Conservation (phyloP, 2,888 invertebrate species). For the Hypselothyrea guttata region DNA sequence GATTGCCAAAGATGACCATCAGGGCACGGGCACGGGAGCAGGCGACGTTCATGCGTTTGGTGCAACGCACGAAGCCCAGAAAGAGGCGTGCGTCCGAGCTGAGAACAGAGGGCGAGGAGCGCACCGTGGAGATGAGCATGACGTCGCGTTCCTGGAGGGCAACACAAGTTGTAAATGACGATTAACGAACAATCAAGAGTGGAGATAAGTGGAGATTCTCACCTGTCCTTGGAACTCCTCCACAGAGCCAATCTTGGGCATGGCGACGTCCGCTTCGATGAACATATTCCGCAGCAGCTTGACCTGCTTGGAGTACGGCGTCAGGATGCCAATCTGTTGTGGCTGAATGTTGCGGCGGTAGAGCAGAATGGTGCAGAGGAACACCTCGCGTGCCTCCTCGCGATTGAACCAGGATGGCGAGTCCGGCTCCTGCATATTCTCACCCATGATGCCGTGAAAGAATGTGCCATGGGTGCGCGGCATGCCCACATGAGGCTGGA, state of each 20-base stretch:
- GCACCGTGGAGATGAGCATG: slow-evolving; percentile 88
- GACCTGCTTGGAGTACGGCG: slow-evolving; percentile 96
- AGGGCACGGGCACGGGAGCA: slow-evolving; percentile 90
- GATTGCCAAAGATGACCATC: slow-evolving; percentile 92
- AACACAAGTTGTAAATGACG: too few relatives aligned
- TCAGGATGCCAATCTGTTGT: slow-evolving; percentile 90
- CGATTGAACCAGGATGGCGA: slow-evolving; percentile 96
- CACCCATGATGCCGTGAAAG: slow-evolving; percentile 88
- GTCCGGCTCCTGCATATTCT: slow-evolving; percentile 87
- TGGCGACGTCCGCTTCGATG: slow-evolving; percentile 82
- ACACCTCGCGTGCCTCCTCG: slow-evolving; percentile 86
- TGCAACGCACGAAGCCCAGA: slow-evolving; percentile 89
- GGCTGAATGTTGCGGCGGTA: slow-evolving; percentile 86
- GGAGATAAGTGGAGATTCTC: slow-evolving; percentile 11
- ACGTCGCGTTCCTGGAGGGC: slow-evolving; percentile 83
- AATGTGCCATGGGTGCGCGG: slow-evolving; percentile 83
- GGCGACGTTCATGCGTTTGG: slow-evolving; percentile 94
- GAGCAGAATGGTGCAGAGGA: slow-evolving; percentile 85
- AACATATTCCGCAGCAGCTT: slow-evolving; percentile 76
- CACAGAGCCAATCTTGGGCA: slow-evolving; percentile 89
- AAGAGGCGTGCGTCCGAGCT: slow-evolving; percentile 83
- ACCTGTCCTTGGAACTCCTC: slow-evolving; percentile 95
- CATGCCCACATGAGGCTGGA: slow-evolving; percentile 52
- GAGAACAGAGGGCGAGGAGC: slow-evolving; percentile 83
- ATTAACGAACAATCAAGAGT: too few relatives aligned